These are phyloP conservation scores for Cosmia trapezina DNA, from an alignment of 2,888 invertebrate species.

Conservation along the genomic window DNA sequence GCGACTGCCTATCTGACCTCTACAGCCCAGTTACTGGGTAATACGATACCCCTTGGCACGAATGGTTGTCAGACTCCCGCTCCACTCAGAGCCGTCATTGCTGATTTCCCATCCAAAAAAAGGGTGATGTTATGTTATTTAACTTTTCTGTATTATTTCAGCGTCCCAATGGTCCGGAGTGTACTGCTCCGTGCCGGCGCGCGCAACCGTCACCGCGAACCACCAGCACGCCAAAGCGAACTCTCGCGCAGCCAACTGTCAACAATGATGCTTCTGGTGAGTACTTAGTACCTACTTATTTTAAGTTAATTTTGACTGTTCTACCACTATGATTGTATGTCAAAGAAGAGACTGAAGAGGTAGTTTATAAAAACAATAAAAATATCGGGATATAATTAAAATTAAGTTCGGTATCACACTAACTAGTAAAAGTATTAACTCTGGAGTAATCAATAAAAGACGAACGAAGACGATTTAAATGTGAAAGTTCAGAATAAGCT, in stretches of 20 bases:
- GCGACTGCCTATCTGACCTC: too few relatives aligned
- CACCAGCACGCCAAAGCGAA: conserved; percentile 78
- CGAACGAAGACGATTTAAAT: neutral
- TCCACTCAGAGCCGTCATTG: too few relatives aligned
- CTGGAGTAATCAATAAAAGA: neutral
- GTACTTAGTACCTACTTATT: conserved; percentile 65
- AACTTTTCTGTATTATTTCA: conserved; percentile 65
- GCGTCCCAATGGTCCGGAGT: conserved; percentile 83
- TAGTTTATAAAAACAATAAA: neutral
- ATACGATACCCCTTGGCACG: too few relatives aligned
- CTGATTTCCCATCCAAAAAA: too few relatives aligned
- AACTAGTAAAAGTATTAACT: neutral
- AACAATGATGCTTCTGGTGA: conserved; percentile 78
- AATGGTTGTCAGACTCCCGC: too few relatives aligned
- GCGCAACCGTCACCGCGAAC: conserved; percentile 79
- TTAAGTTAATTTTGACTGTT: neutral
- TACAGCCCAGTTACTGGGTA: neutral
- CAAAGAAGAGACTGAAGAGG: conserved; percentile 8
- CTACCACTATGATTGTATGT: neutral
- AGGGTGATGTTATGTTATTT: neutral
- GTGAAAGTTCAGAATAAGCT: neutral
- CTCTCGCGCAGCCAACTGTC: conserved; percentile 67
- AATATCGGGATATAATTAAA: neutral
- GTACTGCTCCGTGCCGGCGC: conserved; percentile 85
- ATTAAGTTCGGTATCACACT: neutral